These are phyloP conservation scores for Apis mellifera DNA, from an alignment of 1,140 invertebrate species.

Conservation along the genomic window DNA sequence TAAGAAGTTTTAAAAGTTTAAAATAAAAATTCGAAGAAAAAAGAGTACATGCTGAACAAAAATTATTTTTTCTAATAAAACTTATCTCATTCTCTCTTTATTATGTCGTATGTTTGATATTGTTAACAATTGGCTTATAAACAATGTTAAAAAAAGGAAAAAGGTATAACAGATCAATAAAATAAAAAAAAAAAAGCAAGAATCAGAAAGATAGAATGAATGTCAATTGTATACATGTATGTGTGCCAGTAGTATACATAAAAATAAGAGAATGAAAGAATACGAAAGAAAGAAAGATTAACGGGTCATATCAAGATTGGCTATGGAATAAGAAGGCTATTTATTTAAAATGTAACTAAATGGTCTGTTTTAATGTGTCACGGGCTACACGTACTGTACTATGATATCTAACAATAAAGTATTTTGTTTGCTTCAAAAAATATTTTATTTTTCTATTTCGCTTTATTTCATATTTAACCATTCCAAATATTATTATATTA, in stretches of 20 bases:
- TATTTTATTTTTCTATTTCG: background rate
- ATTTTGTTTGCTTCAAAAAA: conserved; percentile 81
- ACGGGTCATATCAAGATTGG: conserved; percentile 80
- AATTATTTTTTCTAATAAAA: conserved; percentile 80
- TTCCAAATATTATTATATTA: background rate
- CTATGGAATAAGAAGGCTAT: conserved; percentile 80
- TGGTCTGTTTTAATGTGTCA: conserved; percentile 82
- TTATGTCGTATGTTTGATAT: conserved; percentile 75
- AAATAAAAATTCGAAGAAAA: conserved; percentile 12
- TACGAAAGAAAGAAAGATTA: conserved; percentile 34
- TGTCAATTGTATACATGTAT: background rate
- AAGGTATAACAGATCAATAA: conserved; percentile 61
- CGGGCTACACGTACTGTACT: conserved; percentile 81
- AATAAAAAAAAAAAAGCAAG: conserved; percentile 56
- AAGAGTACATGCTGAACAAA: conserved; percentile 38
- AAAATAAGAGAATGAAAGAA: conserved; percentile 42
- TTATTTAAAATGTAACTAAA: conserved; percentile 81
- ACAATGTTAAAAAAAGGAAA: conserved; percentile 64
- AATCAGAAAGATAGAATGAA: conserved; percentile 48
- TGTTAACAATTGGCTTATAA: conserved; percentile 75
- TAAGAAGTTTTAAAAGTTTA: conserved; percentile 17
- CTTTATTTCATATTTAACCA: background rate
- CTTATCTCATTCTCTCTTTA: conserved; percentile 67
- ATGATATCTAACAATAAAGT: conserved; percentile 82
- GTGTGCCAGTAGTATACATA: conserved; percentile 6